Evolutionary conservation across 2,797 vertebrate species (phyloP).

Genomic region (Enteromius unitaeniatus): DNA sequence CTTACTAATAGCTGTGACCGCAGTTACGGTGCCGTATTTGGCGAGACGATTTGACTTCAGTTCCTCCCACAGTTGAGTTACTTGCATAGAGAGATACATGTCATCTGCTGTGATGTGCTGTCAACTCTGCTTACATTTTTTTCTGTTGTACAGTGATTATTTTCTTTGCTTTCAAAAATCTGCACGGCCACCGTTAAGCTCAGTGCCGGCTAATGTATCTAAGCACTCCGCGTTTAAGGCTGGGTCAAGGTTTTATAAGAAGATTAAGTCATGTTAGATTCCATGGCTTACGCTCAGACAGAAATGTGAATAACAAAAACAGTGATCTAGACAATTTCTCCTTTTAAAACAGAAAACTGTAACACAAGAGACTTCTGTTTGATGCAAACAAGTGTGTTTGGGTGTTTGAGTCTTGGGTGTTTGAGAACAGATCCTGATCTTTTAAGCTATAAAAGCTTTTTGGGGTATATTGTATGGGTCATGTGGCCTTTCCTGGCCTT

Average conservation of each 20-base stretch:
- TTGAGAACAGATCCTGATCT: background rate
- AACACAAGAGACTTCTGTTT: background rate
- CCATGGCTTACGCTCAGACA: conserved; percentile 9
- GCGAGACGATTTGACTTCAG: conserved; percentile 52
- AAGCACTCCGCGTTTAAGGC: conserved; percentile 34
- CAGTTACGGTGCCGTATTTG: conserved; percentile 61
- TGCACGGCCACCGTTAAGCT: conserved; percentile 28
- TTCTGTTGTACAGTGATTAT: background rate
- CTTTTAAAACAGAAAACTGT: background rate
- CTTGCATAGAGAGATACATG: conserved; percentile 48
- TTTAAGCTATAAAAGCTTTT: conserved; percentile 22
- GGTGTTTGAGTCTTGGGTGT: background rate
- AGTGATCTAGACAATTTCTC: background rate
- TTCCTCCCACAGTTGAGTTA: conserved; percentile 59
- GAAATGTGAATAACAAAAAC: conserved; percentile 29
- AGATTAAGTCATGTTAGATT: conserved; percentile 52
- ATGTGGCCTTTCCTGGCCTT: background rate
- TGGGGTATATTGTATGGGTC: background rate
- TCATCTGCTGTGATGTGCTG: conserved; percentile 1
- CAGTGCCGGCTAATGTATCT: conserved; percentile 27
- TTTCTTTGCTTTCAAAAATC: conserved; percentile 7
- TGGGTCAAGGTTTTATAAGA: conserved; percentile 59
- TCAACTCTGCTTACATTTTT: conserved; percentile 24
- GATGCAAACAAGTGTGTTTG: background rate
- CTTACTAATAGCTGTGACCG: conserved; percentile 65